Conservation (phyloP, 2,113 vertebrate genomes). For the Notiomystis cincta region DNA sequence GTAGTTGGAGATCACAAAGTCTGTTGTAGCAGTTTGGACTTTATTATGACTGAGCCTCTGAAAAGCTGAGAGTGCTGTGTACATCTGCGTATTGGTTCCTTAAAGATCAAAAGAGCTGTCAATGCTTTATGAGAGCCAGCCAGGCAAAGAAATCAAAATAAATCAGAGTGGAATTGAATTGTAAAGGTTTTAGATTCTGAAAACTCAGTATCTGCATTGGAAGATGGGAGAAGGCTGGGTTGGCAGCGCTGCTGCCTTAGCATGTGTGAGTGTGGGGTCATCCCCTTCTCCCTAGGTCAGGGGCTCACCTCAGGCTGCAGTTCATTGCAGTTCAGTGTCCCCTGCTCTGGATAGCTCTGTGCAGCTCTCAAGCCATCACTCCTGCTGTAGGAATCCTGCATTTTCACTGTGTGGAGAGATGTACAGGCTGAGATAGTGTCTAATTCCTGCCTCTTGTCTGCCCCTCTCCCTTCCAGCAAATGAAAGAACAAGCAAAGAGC, state of each 20-base stretch:
- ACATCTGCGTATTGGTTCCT: background rate
- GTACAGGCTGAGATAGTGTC: background rate
- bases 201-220: background rate
- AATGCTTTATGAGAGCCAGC: background rate
- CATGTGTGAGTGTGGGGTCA: fast-evolving
- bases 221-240: background rate
- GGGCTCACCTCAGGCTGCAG: background rate
- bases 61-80: background rate
- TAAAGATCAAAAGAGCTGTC: background rate
- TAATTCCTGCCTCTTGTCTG: background rate
- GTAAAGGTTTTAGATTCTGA: background rate
- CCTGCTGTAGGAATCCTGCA: background rate
- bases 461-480: conserved; percentile 71
- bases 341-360: background rate
- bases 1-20: background rate
- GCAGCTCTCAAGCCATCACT: background rate
- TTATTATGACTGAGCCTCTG: background rate
- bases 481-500: conserved; percentile 85
- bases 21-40: background rate
- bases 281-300: background rate
- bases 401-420: background rate
- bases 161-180: background rate
- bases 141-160: background rate
- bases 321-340: background rate
- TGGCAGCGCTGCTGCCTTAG: background rate